Conservation (phyloP, 1,140 invertebrate species). For the Dufourea novaeangliae region DNA sequence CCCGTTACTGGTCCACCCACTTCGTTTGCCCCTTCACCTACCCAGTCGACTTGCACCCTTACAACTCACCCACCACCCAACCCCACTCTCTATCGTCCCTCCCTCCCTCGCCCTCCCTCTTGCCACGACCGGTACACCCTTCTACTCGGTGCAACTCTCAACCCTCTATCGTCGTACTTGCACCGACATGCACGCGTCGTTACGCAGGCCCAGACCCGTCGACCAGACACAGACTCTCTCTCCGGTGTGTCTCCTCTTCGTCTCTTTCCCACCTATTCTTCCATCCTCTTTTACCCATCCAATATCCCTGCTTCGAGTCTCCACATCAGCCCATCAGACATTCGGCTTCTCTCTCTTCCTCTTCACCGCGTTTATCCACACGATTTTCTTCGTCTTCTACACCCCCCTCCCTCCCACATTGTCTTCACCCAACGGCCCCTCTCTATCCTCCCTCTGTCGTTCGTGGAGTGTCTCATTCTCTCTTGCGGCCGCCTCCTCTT, state of each 20-base stretch:
- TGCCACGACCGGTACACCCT: slow-evolving; percentile 38
- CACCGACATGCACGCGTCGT: slow-evolving; percentile 78
- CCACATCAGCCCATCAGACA: slow-evolving; percentile 41
- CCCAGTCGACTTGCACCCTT: slow-evolving; percentile 58
- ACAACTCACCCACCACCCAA: slow-evolving; percentile 55
- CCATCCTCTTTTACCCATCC: slow-evolving; percentile 45
- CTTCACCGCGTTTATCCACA: not conserved
- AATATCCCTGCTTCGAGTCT: not conserved
- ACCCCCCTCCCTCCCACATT: slow-evolving; percentile 48
- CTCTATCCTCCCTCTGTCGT: slow-evolving; percentile 40
- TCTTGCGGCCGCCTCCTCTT: too few relatives aligned
- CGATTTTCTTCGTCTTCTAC: slow-evolving; percentile 15
- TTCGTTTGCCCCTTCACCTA: slow-evolving; percentile 57
- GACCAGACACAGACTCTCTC: slow-evolving; percentile 70
- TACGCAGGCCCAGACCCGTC: slow-evolving; percentile 78
- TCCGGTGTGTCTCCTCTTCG: slow-evolving; percentile 25
- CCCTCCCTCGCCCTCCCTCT: slow-evolving; percentile 32
- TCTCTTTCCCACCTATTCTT: not conserved
- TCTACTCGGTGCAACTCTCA: slow-evolving; percentile 60
- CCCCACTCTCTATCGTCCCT: slow-evolving; percentile 50
- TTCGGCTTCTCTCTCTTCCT: not conserved
- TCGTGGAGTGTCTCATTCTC: slow-evolving; percentile 38
- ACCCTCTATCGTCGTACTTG: slow-evolving; percentile 73
- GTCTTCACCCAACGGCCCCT: slow-evolving; percentile 32
- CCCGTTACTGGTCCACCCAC: slow-evolving; percentile 39